phyloP scores from a whole-genome alignment of 2,888 invertebrate genomes.

The Cantharis rufa region DNA sequence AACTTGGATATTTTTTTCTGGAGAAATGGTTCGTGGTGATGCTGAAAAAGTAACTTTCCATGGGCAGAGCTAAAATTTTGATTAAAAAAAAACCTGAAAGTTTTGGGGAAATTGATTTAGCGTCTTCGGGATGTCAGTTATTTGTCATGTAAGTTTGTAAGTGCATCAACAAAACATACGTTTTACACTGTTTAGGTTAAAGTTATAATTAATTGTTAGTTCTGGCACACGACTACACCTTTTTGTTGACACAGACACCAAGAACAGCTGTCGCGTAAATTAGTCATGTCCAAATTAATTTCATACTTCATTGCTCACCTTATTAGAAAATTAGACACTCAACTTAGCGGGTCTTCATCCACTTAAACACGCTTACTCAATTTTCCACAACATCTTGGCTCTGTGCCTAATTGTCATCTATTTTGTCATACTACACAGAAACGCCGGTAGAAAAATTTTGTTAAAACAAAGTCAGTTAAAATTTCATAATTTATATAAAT shows the following conservation, averaged over 20 bases:
- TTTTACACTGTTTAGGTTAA: not conserved
- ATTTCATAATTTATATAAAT: not conserved
- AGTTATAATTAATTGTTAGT: constrained; percentile 36
- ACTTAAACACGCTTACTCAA: not conserved
- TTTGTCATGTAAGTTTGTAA: not conserved
- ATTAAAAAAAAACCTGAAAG: not conserved
- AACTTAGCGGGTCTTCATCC: constrained; percentile 14
- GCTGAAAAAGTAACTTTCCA: not conserved
- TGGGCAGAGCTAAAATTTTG: not conserved
- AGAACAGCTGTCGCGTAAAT: constrained; percentile 49
- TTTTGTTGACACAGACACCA: constrained; percentile 32
- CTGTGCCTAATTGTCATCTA: not conserved
- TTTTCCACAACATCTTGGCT: not conserved
- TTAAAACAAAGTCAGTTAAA: not conserved
- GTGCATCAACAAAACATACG: not conserved
- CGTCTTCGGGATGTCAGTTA: not conserved
- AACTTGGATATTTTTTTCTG: not conserved
- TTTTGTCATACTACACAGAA: not conserved
- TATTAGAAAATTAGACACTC: constrained; percentile 38
- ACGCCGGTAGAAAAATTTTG: not conserved
- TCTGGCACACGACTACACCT: constrained; percentile 32
- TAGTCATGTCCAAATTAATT: constrained; percentile 52
- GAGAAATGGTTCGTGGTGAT: not conserved
- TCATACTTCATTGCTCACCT: constrained; percentile 48
- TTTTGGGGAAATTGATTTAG: not conserved